These are phyloP conservation scores for Anarrhichthys ocellatus DNA, from an alignment of 2,113 vertebrate genomes.

Conservation along the genomic window DNA sequence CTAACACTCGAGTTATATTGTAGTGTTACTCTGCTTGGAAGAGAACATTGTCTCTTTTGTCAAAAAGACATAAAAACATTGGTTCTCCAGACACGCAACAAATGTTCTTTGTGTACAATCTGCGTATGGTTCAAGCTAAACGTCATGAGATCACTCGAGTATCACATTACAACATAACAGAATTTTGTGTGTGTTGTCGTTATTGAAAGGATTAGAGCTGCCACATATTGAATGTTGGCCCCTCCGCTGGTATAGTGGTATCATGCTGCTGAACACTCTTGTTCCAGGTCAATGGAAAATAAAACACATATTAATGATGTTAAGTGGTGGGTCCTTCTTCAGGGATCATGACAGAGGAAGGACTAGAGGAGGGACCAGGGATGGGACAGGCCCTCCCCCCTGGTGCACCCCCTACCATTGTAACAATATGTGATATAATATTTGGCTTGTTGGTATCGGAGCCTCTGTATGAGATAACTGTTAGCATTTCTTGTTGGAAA, in stretches of 20 bases:
- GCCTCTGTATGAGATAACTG: background rate
- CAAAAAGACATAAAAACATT: constrained; percentile 25
- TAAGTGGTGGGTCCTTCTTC: background rate
- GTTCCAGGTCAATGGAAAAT: constrained; percentile 41
- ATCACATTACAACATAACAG: constrained; percentile 41
- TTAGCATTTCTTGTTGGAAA: background rate
- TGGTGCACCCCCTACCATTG: background rate
- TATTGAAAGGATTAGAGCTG: constrained; percentile 44
- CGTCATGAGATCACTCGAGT: constrained; percentile 23
- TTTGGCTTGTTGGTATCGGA: background rate
- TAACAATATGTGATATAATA: background rate
- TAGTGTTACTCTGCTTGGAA: constrained; percentile 16
- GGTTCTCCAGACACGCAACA: constrained; percentile 29
- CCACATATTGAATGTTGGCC: constrained; percentile 56
- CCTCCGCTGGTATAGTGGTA: constrained; percentile 5
- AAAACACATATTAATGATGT: constrained; percentile 36
- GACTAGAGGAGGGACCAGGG: background rate
- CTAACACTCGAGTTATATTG: background rate
- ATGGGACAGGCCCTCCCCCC: background rate
- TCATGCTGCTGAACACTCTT: constrained; percentile 2
- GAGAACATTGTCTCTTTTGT: constrained; percentile 10
- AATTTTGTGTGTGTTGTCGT: constrained; percentile 8
- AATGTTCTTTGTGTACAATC: constrained; percentile 13
- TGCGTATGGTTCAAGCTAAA: constrained; percentile 61
- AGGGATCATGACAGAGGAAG: background rate